Evolutionary conservation across 1,140 invertebrate genomes (phyloP).

Genomic region (Drosophila asahinai): DNA sequence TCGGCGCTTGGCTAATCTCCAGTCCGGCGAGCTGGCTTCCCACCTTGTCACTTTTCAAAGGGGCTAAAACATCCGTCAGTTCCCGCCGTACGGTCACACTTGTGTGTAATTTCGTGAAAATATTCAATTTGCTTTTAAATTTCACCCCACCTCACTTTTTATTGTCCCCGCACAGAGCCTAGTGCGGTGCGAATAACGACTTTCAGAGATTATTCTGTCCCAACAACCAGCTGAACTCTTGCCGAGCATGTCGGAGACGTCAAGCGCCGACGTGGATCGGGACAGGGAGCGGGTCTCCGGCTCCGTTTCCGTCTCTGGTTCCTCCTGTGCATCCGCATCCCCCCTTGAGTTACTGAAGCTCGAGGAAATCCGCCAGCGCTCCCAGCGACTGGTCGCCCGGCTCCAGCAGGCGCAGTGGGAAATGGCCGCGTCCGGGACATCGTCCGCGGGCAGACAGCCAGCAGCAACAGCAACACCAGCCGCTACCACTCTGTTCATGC

Average conservation of each 20-base stretch:
- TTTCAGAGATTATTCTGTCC: background rate
- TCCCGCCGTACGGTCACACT: conserved; percentile 17
- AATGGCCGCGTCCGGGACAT: conserved; percentile 15
- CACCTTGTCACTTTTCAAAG: conserved; percentile 1
- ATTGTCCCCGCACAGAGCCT: background rate
- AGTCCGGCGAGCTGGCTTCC: conserved; percentile 1
- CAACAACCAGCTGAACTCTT: background rate
- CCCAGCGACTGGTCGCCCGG: conserved; percentile 49
- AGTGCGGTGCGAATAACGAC: background rate
- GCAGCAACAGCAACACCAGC: background rate
- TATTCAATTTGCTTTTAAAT: conserved; percentile 13
- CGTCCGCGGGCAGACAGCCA: background rate
- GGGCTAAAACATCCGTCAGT: conserved; percentile 1
- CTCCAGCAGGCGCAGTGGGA: conserved; percentile 52
- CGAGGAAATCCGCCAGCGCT: conserved; percentile 46
- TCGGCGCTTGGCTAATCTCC: conserved; percentile 6
- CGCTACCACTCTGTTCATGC: conserved; percentile 4
- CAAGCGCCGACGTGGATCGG: conserved; percentile 39
- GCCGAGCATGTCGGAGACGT: conserved; percentile 56
- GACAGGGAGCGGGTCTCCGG: conserved; percentile 31
- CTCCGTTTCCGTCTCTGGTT: conserved; percentile 6
- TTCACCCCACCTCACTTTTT: background rate
- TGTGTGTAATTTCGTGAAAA: conserved; percentile 28
- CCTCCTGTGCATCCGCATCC: conserved; percentile 10
- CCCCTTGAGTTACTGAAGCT: conserved; percentile 10